A percentile compares a stretch with the other conserved stretches of the same genome.
Conservation (phyloP, 2,888 invertebrate genomes). For the Phlogophora meticulosa region DNA sequence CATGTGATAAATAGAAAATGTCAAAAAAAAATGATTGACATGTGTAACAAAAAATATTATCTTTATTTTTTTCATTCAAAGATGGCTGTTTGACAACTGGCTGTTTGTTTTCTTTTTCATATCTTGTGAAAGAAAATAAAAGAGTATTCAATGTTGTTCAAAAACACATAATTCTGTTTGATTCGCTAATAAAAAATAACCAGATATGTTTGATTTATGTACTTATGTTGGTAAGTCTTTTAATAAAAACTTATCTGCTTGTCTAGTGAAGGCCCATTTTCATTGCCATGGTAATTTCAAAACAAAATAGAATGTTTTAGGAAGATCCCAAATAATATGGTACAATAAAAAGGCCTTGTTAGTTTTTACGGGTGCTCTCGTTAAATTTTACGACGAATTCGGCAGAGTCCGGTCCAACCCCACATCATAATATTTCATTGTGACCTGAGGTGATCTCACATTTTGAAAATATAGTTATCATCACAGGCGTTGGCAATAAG, state of each 20-base stretch:
- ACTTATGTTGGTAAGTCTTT: too few species aligned
- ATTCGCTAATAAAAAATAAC: too few species aligned
- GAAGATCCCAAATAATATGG: slow-evolving; percentile 26
- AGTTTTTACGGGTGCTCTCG: slow-evolving; percentile 70
- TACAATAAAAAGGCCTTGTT: slow-evolving; percentile 68
- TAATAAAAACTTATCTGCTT: too few species aligned
- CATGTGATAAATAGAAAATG: neutral
- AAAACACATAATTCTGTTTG: neutral
- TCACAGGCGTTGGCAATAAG: neutral
- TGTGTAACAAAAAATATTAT: neutral
- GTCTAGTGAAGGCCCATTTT: neutral
- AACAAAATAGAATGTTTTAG: slow-evolving; percentile 4
- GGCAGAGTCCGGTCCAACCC: slow-evolving; percentile 8
- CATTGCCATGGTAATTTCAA: slow-evolving; percentile 1
- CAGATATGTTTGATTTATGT: too few species aligned
- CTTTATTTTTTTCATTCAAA: neutral
- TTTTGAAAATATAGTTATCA: neutral
- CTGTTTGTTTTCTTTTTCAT: neutral
- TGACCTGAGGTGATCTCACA: slow-evolving; percentile 4
- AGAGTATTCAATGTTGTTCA: too few species aligned
- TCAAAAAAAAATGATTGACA: too few species aligned
- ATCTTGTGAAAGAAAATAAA: neutral
- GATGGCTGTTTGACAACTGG: neutral
- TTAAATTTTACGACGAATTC: slow-evolving; percentile 50
- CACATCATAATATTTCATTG: slow-evolving; percentile 29